phyloP scores from a whole-genome alignment of 2,888 invertebrate genomes.

The Sialis lutaria region DNA sequence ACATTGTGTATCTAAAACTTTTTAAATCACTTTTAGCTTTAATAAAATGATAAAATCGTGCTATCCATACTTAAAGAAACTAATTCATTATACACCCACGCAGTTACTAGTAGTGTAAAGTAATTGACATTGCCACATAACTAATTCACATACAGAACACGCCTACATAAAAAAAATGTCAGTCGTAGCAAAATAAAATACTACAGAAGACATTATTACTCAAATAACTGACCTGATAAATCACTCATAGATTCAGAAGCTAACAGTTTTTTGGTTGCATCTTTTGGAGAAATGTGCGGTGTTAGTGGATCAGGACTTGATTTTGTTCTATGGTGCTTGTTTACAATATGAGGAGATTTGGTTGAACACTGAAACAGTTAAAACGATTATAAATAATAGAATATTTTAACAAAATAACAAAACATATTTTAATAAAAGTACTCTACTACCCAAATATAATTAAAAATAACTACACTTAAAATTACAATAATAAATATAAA shows the following conservation, averaged over 20 bases:
- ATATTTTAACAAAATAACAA: not conserved
- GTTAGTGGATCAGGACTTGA: constrained; percentile 42
- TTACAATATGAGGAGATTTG: constrained; percentile 6
- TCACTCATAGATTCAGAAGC: constrained; percentile 43
- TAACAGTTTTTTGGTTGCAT: constrained; percentile 27
- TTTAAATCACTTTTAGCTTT: no score
- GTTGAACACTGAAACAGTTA: constrained; percentile 2
- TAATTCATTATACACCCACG: no score
- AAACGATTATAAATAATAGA: not conserved
- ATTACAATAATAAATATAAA: not conserved
- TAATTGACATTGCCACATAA: no score
- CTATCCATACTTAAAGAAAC: no score
- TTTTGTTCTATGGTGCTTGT: constrained; percentile 44
- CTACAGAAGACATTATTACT: not conserved
- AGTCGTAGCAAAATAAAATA: no score
- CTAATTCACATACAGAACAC: no score
- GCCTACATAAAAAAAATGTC: no score
- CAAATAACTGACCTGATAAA: constrained; percentile 21
- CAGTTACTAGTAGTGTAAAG: no score
- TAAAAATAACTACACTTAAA: not conserved
- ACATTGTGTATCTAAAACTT: no score
- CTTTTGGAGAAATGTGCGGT: constrained; percentile 19
- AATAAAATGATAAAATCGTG: no score
- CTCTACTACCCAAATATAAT: not conserved
- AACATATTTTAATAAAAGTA: not conserved